Percentiles rank a stretch among this genome's conserved stretches.
phyloP scores from a whole-genome alignment of 2,797 vertebrate species.

The Falco concolor region DNA sequence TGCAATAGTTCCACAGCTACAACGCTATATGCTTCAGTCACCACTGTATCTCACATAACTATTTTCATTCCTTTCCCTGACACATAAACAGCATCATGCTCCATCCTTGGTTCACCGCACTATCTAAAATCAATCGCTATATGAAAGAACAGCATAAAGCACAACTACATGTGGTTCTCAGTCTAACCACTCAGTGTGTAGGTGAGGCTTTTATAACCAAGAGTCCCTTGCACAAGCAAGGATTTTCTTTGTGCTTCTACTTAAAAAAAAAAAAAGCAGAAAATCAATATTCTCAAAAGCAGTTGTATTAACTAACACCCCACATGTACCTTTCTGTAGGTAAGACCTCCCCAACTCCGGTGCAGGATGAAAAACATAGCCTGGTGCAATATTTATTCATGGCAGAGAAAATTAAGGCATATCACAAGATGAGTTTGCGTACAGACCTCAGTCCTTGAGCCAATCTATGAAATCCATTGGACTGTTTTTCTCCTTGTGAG shows the following conservation, averaged over 20 bases:
- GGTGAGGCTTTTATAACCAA: neutral
- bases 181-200: neutral
- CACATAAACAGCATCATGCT: neutral
- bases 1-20: neutral
- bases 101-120: neutral
- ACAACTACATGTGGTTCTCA: neutral
- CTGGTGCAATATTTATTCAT: neutral
- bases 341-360: neutral
- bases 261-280: neutral
- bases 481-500: neutral
- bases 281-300: neutral
- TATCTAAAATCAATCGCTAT: slow-evolving; percentile 11
- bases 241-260: neutral
- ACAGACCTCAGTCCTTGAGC: neutral
- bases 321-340: neutral
- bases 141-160: neutral
- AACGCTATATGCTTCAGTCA: neutral
- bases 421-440: neutral
- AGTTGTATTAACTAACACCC: neutral
- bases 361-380: neutral
- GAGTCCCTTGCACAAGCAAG: neutral
- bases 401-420: neutral
- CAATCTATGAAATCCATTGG: neutral
- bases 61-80: neutral
- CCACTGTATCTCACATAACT: neutral